These are phyloP conservation scores for Pipra filicauda DNA, from an alignment of 2,113 vertebrate species.

Conservation along the genomic window DNA sequence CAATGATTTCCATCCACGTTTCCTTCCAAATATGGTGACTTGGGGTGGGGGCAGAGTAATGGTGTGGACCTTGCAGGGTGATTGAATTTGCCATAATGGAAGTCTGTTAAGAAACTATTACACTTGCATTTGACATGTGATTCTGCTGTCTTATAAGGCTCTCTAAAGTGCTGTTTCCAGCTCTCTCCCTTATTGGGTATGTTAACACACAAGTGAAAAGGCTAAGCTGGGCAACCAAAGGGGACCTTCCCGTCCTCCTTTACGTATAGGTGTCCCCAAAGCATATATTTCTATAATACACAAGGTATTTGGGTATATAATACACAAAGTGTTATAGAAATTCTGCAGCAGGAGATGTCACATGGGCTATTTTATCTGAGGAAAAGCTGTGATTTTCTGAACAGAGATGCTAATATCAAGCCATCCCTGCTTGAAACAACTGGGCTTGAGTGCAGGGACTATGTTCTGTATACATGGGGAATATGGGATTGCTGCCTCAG, in stretches of 20 bases:
- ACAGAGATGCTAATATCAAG: neutral
- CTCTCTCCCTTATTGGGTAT: rapidly evolving
- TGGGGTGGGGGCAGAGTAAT: neutral
- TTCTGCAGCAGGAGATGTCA: neutral
- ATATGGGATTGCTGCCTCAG: neutral
- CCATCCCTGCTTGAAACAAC: neutral
- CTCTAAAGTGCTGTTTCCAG: neutral
- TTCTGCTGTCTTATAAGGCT: neutral
- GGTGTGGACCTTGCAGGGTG: neutral
- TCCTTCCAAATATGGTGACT: neutral
- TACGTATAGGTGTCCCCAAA: neutral
- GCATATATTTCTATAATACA: neutral
- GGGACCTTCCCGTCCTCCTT: neutral
- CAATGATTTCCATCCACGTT: neutral
- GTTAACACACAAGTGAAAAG: neutral
- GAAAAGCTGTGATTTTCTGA: neutral
- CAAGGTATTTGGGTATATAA: neutral
- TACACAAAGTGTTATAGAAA: neutral
- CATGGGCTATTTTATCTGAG: neutral
- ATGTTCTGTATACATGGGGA: neutral
- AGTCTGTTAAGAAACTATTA: neutral
- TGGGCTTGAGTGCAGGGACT: neutral
- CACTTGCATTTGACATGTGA: neutral
- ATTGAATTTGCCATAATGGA: neutral
- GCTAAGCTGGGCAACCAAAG: neutral